Evolutionary conservation across 2,888 invertebrate genomes (phyloP).

Genomic region (Acleris laterana): DNA sequence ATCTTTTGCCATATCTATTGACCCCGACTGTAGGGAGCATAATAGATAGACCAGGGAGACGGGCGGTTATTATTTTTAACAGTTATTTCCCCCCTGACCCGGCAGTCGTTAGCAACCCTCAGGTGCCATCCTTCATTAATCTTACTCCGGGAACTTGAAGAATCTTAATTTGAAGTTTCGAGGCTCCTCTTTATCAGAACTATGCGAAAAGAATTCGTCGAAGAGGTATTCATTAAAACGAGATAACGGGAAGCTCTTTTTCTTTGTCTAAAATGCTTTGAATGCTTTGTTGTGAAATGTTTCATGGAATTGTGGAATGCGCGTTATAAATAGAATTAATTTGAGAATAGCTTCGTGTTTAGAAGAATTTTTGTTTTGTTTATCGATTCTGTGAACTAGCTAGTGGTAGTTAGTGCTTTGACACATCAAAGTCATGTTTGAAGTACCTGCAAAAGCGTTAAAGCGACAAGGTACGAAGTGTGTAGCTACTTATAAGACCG

Average conservation of each 20-base stretch:
- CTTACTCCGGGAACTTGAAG: constrained; percentile 81
- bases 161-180: constrained; percentile 84
- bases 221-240: constrained; percentile 75
- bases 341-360: background rate
- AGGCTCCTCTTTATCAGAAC: constrained; percentile 80
- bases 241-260: constrained; percentile 55
- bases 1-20: no score
- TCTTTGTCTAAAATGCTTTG: constrained; percentile 43
- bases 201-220: constrained; percentile 80
- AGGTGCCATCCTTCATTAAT: constrained; percentile 82
- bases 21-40: no score
- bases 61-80: constrained; percentile 69
- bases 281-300: constrained; percentile 39
- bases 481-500: no score
- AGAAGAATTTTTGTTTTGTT: background rate
- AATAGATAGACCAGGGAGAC: constrained; percentile 39
- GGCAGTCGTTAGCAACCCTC: constrained; percentile 64
- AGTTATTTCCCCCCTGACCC: constrained; percentile 65
- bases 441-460: no score
- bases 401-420: no score
- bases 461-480: no score
- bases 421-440: no score
- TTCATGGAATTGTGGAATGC: constrained; percentile 11
- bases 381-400: no score
- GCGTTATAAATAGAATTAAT: constrained; percentile 6